Evolutionary conservation across 2,888 invertebrate genomes (phyloP).

Genomic region (Amaurobius ferox): DNA sequence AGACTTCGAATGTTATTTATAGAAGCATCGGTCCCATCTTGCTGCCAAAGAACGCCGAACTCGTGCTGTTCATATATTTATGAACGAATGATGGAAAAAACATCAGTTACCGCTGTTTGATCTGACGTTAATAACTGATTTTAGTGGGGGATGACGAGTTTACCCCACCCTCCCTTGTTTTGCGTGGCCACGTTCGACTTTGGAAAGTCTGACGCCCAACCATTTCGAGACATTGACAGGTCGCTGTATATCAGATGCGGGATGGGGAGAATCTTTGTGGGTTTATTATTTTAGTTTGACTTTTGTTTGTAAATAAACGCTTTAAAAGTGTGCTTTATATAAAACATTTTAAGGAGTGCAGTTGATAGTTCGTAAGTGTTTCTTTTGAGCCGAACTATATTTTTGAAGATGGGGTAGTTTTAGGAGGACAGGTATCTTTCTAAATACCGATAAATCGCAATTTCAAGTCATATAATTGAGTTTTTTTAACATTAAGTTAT

Average conservation of each 20-base stretch:
- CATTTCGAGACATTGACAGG: background rate
- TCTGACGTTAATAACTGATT: conserved; percentile 51
- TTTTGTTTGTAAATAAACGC: too few relatives aligned
- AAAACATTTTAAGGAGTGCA: too few relatives aligned
- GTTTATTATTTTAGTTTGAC: too few relatives aligned
- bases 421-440: too few relatives aligned
- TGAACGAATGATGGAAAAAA: conserved; percentile 41
- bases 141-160: background rate
- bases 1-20: background rate
- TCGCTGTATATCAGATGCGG: background rate
- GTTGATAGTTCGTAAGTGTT: too few relatives aligned
- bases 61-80: conserved; percentile 31
- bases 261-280: too few relatives aligned
- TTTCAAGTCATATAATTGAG: too few relatives aligned
- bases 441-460: too few relatives aligned
- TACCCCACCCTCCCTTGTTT: background rate
- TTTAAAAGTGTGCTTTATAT: too few relatives aligned
- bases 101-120: conserved; percentile 33
- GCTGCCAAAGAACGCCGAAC: background rate
- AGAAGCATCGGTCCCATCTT: background rate
- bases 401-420: too few relatives aligned
- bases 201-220: background rate
- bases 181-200: background rate
- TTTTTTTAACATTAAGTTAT: too few relatives aligned
- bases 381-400: too few relatives aligned